These are phyloP conservation scores for Argyrosomus regius DNA, from an alignment of 2,797 vertebrate species.

Conservation along the genomic window DNA sequence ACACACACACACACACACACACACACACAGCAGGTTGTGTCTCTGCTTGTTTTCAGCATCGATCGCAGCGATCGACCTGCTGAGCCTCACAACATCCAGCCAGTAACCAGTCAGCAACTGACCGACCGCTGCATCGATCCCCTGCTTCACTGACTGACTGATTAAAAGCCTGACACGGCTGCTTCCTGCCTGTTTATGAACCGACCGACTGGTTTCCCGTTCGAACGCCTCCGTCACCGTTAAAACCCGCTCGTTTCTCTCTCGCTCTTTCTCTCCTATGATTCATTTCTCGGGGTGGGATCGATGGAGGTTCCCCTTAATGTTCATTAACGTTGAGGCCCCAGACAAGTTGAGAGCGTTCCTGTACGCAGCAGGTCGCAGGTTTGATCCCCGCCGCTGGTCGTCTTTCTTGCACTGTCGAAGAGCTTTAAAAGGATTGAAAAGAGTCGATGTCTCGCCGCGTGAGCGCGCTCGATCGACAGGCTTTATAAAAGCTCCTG, in stretches of 20 bases:
- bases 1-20: conserved; percentile 42
- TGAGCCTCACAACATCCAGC: conserved; percentile 70
- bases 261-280: background rate
- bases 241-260: background rate
- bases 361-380: conserved; percentile 45
- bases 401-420: conserved; percentile 35
- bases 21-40: conserved; percentile 64
- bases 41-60: conserved; percentile 77
- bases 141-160: conserved; percentile 49
- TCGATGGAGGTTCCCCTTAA: conserved; percentile 45
- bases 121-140: conserved; percentile 49
- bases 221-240: background rate
- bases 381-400: conserved; percentile 64
- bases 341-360: conserved; percentile 19
- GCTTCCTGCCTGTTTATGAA: conserved; percentile 57
- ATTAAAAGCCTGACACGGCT: conserved; percentile 51
- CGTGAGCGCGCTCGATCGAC: conserved; percentile 47
- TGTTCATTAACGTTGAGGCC: conserved; percentile 48
- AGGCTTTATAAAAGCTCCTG: conserved; percentile 36
- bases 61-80: conserved; percentile 70
- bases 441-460: conserved; percentile 55
- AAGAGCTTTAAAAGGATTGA: conserved; percentile 59
- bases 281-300: conserved; percentile 4
- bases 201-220: conserved; percentile 32
- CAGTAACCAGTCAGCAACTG: conserved; percentile 66